Base-by-base conservation (phyloP, 92 coral and sea anemone species). In the Epizoanthus rinbou region DNA sequence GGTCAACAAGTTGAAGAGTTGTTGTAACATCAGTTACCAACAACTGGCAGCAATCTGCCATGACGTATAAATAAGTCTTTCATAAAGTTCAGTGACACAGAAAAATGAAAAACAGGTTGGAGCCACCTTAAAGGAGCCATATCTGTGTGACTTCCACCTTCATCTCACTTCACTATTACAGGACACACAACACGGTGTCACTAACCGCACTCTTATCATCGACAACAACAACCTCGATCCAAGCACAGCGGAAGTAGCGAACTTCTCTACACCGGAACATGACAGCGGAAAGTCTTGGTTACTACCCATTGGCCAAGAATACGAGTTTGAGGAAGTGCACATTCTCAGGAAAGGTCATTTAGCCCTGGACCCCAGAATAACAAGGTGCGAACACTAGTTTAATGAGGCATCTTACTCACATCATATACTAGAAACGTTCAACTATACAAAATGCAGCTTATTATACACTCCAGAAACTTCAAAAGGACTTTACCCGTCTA, bases 281-380 rank as follows among this genome's bases (percentile, higher is more conserved):
- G 91, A 91, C 59, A 87, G 91, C 41, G 94, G 94, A 52, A 89
- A 90, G 59, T 43, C 90, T 22, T 91, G 94, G 94, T 69, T 91
- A 10, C 83, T 87, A 23, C 91, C 94, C 9, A 82, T 60, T 47
- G 89, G 88, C n/a, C 76, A 31, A 17, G 89, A 85, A 79, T 74
- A 87, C 75, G 94, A 88, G 76, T 85, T 91, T 60, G 91, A 91
- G 64, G 94, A 91, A 74, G 87, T 91, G 56, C 94, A 91, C 75
- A 82, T 91, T 24, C 69, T 87, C 59, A 84, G 91, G 28, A 84
- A 82, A 68, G 91, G 82, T 13, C 89, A 91, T 76, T 50, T 91
- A 53, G 94, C 89, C 13, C 65, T 91, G 47, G 87, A 91, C 71
- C 94, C 91, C 31, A 69, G 74, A 66, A 75, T 91, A 57, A 78